Percentiles rank a stretch among this genome's conserved stretches.
These are phyloP conservation scores for Cantharis nigra DNA, from an alignment of 2,888 invertebrate genomes.

Conservation along the genomic window DNA sequence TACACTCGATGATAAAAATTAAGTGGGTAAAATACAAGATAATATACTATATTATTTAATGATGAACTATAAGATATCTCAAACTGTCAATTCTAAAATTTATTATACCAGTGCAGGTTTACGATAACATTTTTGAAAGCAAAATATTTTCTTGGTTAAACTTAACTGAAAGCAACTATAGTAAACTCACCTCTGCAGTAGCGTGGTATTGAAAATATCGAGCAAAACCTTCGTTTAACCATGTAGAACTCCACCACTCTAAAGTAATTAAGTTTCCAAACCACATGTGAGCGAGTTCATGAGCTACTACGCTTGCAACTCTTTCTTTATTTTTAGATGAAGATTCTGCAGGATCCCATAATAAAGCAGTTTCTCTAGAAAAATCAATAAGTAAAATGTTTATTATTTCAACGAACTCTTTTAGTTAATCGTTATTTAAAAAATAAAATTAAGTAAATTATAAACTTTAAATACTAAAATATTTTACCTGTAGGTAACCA, in stretches of 20 bases:
- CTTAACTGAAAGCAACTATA: background rate
- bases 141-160: too few species aligned
- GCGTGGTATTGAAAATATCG: constrained; percentile 74
- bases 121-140: too few species aligned
- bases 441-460: too few species aligned
- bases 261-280: constrained; percentile 78
- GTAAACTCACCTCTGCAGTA: constrained; percentile 58
- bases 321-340: constrained; percentile 65
- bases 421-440: too few species aligned
- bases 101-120: too few species aligned
- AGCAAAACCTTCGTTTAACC: constrained; percentile 78
- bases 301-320: constrained; percentile 70
- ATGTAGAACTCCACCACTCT: constrained; percentile 75
- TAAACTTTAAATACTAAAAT: background rate
- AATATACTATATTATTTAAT: too few species aligned
- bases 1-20: too few species aligned
- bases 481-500: constrained; percentile 75
- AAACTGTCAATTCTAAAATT: too few species aligned
- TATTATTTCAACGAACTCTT: too few species aligned
- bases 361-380: constrained; percentile 64
- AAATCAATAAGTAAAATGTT: constrained; percentile 1
- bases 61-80: too few species aligned
- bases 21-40: too few species aligned
- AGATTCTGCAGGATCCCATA: constrained; percentile 56
- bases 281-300: constrained; percentile 85